phyloP scores from a whole-genome alignment of 1,140 invertebrate species.

The Brachionus rotundiformis region DNA sequence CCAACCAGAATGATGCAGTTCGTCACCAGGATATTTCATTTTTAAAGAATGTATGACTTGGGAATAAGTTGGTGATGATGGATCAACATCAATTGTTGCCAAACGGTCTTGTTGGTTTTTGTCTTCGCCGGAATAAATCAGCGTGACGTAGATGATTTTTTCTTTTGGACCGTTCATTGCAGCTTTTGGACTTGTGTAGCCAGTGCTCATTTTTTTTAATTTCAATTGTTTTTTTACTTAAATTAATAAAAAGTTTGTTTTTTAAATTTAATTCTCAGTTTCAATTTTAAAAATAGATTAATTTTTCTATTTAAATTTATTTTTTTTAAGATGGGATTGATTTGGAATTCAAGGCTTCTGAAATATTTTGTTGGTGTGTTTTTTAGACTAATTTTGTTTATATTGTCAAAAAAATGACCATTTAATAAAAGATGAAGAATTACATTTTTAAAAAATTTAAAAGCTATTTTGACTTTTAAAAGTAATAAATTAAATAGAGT shows the following conservation, averaged over 20 bases:
- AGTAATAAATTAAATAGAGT: too few relatives aligned
- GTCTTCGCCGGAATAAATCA: constrained; percentile 68
- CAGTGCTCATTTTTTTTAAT: not conserved
- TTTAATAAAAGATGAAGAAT: too few relatives aligned
- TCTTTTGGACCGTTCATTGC: constrained; percentile 67
- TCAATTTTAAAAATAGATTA: not conserved
- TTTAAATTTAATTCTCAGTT: not conserved
- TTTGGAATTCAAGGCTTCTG: not conserved
- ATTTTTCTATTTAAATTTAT: not conserved
- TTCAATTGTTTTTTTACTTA: not conserved
- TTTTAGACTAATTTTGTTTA: too few relatives aligned
- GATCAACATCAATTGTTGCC: constrained; percentile 88
- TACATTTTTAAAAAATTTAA: too few relatives aligned
- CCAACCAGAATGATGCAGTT: constrained; percentile 93
- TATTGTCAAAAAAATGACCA: too few relatives aligned
- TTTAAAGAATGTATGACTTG: constrained; percentile 83
- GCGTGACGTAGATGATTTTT: constrained; percentile 80
- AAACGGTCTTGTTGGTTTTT: constrained; percentile 75
- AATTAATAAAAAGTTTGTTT: not conserved
- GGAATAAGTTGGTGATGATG: constrained; percentile 78
- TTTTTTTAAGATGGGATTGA: not conserved
- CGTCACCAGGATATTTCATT: constrained; percentile 78
- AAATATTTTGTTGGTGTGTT: not conserved
- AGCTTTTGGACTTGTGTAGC: not conserved
- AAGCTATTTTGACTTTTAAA: too few relatives aligned